Base-by-base conservation (phyloP, 2,888 invertebrate species). In the Melanargia galathea region DNA sequence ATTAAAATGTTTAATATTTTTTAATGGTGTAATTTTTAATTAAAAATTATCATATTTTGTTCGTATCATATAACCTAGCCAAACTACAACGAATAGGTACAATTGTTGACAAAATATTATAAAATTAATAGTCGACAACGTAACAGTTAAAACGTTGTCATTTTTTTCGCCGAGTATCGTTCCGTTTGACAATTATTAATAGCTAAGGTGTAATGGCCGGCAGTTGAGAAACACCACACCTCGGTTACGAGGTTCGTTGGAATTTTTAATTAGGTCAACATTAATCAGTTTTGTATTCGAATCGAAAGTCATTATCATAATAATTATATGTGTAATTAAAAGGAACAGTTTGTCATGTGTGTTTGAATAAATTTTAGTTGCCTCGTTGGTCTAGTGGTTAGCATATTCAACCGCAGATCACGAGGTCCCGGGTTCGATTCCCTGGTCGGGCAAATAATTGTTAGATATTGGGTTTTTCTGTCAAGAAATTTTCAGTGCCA, bases 151-250 rank as follows among this genome's bases (percentile, higher is more conserved):
- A 13, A 24, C n/a, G 43, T 55, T 26, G 26, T 43, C 1, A 16
- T 40, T 55, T 43, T 30, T 55, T 43, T 13, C 8, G 10, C 24
- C 4, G 16, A 43, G 30, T 26, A 45, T 56, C 64, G 62, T 62
- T 57, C 40, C 60, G n/a, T 48, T 54, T 67, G 66, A 67, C 66
- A 64, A 64, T 56, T 67, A 67, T 64, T 64, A 67, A 67, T 67
- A 48, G 63, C 51, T 60, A 16, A 33, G 4, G n/a, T 18, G 18
- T 20, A 33, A 52, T 20, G 13, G 33, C 20, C 13, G n/a, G 49
- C 30, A 20, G 45, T 57, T 46, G 26, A 57, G 57, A 56, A 56
- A 46, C 26, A 57, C 57, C 57, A 33, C 57, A 57, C 57, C 57
- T 57, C 30, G 30, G 13, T 18, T 33, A 33, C 33, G 8, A 43